Evolutionary conservation across 2,797 vertebrate genomes (phyloP).

Genomic region (Hydrolagus colliei): DNA sequence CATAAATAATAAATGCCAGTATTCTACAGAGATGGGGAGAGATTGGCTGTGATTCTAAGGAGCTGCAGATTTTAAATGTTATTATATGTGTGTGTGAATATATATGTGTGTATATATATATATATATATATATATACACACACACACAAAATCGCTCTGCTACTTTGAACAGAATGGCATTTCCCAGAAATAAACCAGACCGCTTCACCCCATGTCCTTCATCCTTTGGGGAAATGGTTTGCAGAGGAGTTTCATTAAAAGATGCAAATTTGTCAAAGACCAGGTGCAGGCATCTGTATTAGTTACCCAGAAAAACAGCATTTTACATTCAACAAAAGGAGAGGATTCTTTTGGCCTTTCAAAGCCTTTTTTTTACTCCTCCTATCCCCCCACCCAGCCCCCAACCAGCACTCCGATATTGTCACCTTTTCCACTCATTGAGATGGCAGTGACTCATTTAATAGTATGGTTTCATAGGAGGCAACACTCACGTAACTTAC

Average conservation of each 20-base stretch:
- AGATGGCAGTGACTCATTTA: too few species aligned
- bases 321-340: not conserved
- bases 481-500: too few species aligned
- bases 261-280: not conserved
- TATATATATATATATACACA: too few species aligned
- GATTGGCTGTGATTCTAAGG: too few species aligned
- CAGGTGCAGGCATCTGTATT: not conserved
- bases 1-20: constrained; percentile 1
- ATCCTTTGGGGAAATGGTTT: not conserved
- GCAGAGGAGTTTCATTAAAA: not conserved
- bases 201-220: not conserved
- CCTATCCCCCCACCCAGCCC: not conserved
- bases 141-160: not conserved
- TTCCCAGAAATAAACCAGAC: not conserved
- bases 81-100: too few species aligned
- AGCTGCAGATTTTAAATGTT: not conserved
- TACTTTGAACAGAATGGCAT: not conserved
- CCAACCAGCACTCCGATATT: too few species aligned
- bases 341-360: not conserved
- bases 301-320: not conserved
- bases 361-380: not conserved
- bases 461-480: too few species aligned
- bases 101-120: too few species aligned
- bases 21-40: not conserved
- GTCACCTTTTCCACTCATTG: too few species aligned